Evolutionary conservation across 2,797 vertebrate genomes (phyloP), one percentile per base, ranked within the genome.

Genomic region (Sorex maritimensis): DNA sequence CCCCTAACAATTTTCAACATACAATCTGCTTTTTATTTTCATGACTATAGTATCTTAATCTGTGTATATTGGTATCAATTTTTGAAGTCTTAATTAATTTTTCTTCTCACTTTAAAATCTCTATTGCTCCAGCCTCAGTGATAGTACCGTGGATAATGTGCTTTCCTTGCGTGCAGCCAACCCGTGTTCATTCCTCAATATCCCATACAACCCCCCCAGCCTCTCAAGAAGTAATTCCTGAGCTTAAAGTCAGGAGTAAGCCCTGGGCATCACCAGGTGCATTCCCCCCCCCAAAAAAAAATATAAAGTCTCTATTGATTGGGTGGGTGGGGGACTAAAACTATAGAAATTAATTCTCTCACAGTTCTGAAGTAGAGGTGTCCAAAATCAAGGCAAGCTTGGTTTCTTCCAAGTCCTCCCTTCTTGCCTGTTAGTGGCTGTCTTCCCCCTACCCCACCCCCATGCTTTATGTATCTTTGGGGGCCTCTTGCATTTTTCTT

Each of bases 51-150:
- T 17, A 44, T 89, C 46, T 94, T 81, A 44, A 24, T 77, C 23
- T 63, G 41, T 63, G 19, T 41, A 5, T 49, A 68, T 78, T 74
- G 72, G 30, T 91, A 30, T 55, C 34, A 23, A 71, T 89, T 85
- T 85, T 94, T 63, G 4, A 28, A 63, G 79, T 83, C 90, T 90
- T 23, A 49, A 77, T 21, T 68, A n/a, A 44, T 6, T 68, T 73
- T 90, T 80, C 28, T 72, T 72, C 65, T 84, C 28, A 28, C 44
- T 91, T 41, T 82, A 13, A 86, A 80, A 17, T 65, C 46, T 72
- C 21, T 55, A 26, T 84, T 92, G 38, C 19, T 24, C 21, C 2
- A 13, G 3, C 26, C 26, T 11, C 28, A 12, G 65, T 9, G 26
- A 55, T 14, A 55, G 13, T 55, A 55, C 52, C 13, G 52, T 55